A percentile compares a stretch with the other conserved stretches of the same genome.
phyloP scores from a whole-genome alignment of 1,140 invertebrate species.

The Eumeta japonica region DNA sequence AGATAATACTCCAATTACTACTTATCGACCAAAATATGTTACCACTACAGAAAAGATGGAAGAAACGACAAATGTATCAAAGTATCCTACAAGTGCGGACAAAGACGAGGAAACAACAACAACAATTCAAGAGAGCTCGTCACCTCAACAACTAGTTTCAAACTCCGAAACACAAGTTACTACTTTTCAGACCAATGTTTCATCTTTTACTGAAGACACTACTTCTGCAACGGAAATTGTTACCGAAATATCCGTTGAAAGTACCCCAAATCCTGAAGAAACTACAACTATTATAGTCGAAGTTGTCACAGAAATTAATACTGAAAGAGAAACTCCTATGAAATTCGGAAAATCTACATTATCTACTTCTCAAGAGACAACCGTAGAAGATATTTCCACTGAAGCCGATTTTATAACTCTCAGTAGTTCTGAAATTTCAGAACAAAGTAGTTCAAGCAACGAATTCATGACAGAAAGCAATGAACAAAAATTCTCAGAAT shows the following conservation, averaged over 20 bases:
- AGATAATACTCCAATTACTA: constrained; percentile 34
- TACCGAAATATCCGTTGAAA: not conserved
- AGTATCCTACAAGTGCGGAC: constrained; percentile 9
- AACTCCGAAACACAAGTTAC: no score
- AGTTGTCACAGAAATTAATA: constrained; percentile 32
- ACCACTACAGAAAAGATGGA: constrained; percentile 25
- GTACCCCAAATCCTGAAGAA: constrained; percentile 17
- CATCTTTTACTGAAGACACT: no score
- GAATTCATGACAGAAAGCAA: constrained; percentile 32
- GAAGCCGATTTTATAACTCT: constrained; percentile 15
- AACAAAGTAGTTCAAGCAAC: constrained; percentile 37
- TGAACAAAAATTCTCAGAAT: no score
- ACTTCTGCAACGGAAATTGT: not conserved
- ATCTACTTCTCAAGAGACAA: no score
- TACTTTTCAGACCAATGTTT: no score
- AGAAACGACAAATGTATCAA: constrained; percentile 22
- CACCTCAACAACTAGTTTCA: no score
- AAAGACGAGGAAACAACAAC: constrained; percentile 4
- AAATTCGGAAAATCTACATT: no score
- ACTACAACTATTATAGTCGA: constrained; percentile 28
- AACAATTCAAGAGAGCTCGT: not conserved
- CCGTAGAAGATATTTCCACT: no score
- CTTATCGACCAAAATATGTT: constrained; percentile 40
- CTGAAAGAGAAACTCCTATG: constrained; percentile 14
- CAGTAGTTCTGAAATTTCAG: constrained; percentile 28